Percentiles rank a stretch among this genome's conserved stretches.
phyloP scores from a whole-genome alignment of 1,140 invertebrate genomes.

The Drosophila leontia region DNA sequence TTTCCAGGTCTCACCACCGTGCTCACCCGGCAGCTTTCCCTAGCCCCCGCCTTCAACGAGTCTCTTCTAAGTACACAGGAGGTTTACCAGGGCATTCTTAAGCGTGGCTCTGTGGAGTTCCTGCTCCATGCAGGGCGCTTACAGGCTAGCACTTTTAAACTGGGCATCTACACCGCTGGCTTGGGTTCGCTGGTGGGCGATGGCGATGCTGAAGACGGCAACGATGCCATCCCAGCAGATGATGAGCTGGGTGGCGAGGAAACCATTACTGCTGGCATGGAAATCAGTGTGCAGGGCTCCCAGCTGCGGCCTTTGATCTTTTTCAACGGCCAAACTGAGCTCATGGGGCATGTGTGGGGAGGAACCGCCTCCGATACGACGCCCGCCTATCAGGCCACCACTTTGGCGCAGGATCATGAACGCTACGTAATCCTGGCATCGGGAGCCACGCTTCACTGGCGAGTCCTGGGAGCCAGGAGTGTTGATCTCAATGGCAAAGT shows the following conservation, averaged over 20 bases:
- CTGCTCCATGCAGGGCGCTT: constrained; percentile 87
- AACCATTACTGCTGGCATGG: constrained; percentile 92
- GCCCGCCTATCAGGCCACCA: constrained; percentile 91
- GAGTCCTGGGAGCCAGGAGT: constrained; percentile 90
- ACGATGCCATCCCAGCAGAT: constrained; percentile 85
- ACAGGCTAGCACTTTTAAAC: constrained; percentile 86
- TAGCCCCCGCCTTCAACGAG: constrained; percentile 88
- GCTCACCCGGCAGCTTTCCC: constrained; percentile 88
- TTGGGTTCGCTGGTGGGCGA: constrained; percentile 88
- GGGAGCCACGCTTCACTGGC: constrained; percentile 90
- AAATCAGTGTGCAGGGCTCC: constrained; percentile 91
- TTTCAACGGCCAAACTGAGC: constrained; percentile 92
- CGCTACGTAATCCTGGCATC: constrained; percentile 90
- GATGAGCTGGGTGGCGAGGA: constrained; percentile 86
- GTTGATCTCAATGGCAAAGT: constrained; percentile 94
- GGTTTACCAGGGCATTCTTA: constrained; percentile 90
- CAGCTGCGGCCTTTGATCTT: constrained; percentile 93
- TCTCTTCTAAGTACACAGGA: constrained; percentile 91
- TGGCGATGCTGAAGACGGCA: constrained; percentile 85
- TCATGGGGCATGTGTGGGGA: constrained; percentile 96
- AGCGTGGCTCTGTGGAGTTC: constrained; percentile 91
- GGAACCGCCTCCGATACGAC: constrained; percentile 93
- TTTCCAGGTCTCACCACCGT: constrained; percentile 88
- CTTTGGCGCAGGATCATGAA: constrained; percentile 90
- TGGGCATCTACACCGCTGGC: constrained; percentile 93